phyloP scores from a whole-genome alignment of 2,888 invertebrate genomes.

The Argyresthia goedartella region DNA sequence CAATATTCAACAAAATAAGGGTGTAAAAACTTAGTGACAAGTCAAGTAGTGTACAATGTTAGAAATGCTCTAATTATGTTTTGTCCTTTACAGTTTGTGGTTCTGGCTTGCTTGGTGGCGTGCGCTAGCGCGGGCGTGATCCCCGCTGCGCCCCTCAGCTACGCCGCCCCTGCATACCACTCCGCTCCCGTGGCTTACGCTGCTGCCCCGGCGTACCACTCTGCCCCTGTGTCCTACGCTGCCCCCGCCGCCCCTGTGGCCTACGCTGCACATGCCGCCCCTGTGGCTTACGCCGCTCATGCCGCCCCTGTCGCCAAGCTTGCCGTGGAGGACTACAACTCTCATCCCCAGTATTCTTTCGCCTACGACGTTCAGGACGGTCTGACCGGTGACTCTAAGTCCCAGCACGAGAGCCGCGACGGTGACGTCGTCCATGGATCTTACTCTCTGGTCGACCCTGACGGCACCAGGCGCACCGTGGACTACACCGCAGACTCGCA shows the following conservation, averaged over 20 bases:
- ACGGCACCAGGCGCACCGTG: slow-evolving; percentile 40
- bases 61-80: slow-evolving; percentile 3
- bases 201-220: slow-evolving; percentile 18
- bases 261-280: slow-evolving; percentile 14
- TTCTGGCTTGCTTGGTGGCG: slow-evolving; percentile 45
- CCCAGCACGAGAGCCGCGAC: slow-evolving; percentile 54
- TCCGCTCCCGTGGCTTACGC: slow-evolving; percentile 31
- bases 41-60: not conserved
- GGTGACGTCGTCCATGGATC: slow-evolving; percentile 63
- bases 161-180: slow-evolving; percentile 23
- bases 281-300: slow-evolving; percentile 22
- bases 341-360: slow-evolving; percentile 68
- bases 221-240: slow-evolving; percentile 19
- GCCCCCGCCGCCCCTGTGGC: slow-evolving; percentile 19
- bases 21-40: not conserved
- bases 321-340: slow-evolving; percentile 16
- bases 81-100: slow-evolving; percentile 38
- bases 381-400: slow-evolving; percentile 37
- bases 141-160: slow-evolving; percentile 34
- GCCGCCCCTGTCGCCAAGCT: slow-evolving; percentile 26
- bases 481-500: slow-evolving; percentile 36
- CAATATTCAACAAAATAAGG: not conserved
- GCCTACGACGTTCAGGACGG: slow-evolving; percentile 29
- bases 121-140: slow-evolving; percentile 44
- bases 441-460: slow-evolving; percentile 39